Evolutionary conservation across 2,113 vertebrate genomes (phyloP), one percentile per base, ranked within the genome.

Genomic region (Chloroceryle aenea): DNA sequence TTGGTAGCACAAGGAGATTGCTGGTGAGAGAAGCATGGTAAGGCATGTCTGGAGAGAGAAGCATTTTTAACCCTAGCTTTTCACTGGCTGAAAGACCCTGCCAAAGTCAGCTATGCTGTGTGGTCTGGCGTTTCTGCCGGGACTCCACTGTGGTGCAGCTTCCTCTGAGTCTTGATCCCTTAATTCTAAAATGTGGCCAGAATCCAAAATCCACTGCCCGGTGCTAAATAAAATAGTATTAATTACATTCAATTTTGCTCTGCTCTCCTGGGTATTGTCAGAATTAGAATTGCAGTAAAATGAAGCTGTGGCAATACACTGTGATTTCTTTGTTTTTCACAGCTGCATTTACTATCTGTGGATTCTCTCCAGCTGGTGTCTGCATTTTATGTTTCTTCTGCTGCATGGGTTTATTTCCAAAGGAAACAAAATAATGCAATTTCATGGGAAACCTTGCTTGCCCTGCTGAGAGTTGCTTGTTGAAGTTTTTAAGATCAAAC

Each of bases 401-500:
- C 45, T 69, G 36, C 56, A 50, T 34, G 53, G 64, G 3, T 8
- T 95, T 95, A 52, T 71, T 87, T 85, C 69, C 50, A 59, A 79
- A 62, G 50, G 42, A 88, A 89, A 71, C 9, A 92, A 92, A 95
- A 87, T 30, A 64, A 36, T 69, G 19, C 59, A 29, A 48, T 96
- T 98, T 87, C 53, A n/a, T 77, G 32, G 34, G 38, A 91, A 87
- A 79, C 26, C 14, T 71, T 86, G 32, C 50, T 34, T 53, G 16
- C 45, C 52, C 63, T 61, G 71, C 64, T 0, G 32, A n/a, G 91
- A 75, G 74, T 73, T 90, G 48, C 38, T 74, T 34, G 79, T 59
- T 95, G 88, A 89, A 87, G 47, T 96, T 96, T 53, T 64, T 66
- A 62, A 96, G 79, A 92, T 85, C 82, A 92, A 76, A 89, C 23